Evolutionary conservation across 2,797 vertebrate genomes (phyloP), one percentile per base, ranked within the genome.

Genomic region (Rhinella marina): DNA sequence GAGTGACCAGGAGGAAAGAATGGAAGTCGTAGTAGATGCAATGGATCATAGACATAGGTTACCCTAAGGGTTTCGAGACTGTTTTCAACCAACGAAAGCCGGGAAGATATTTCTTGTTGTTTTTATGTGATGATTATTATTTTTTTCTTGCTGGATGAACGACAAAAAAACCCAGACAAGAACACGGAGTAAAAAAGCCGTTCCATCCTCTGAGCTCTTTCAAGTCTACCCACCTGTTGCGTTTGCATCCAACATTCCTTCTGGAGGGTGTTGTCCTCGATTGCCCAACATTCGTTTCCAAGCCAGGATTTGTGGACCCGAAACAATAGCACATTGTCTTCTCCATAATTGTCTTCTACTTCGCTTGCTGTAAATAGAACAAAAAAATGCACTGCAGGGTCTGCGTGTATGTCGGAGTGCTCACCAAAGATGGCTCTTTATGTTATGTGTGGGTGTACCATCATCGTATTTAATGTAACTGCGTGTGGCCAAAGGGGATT

Each of bases 251-350:
- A 90, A 91, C 90, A 80, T 91, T 91, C 93, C 90, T 91, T 61
- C 27, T 82, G 80, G 13, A 57, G 91, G 92, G 90, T 89, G 91
- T 89, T 92, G 89, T 87, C 88, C 85, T 91, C 84, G 50, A 72
- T 90, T 83, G 91, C 90, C 93, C 93, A 92, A 91, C 62, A 85
- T 68, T 90, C 91, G 91, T 92, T 11, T 91, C 89, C 73, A 86
- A 85, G 86, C 90, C 93, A 92, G 91, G 89, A 90, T 90, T 91
- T 70, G 48, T 19, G 90, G 83, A 13, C 90, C 88, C 88, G 85
- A 91, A 92, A 93, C 91, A 93, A 92, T 61, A 57, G 87, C 7
- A 1, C 29, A 87, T 82, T 91, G 91, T 92, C 90, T 93, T 90
- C 90, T 90, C 87, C 41, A 57, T 64, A 87, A 85, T 80, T 87